phyloP scores from a whole-genome alignment of 2,797 vertebrate species.

The Telmatherina bonti region DNA sequence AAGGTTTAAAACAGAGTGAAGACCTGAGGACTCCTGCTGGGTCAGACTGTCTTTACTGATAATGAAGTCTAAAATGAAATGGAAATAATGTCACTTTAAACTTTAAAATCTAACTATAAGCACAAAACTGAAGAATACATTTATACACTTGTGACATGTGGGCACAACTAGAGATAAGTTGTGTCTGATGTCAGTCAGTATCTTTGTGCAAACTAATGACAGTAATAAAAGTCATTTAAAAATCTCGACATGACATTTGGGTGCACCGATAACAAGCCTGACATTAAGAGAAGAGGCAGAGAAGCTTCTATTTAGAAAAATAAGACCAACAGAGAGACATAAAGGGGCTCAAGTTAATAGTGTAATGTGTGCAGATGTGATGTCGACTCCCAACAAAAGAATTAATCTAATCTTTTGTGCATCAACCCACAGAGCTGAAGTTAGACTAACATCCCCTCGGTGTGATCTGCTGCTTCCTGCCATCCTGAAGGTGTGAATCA shows the following conservation, averaged over 20 bases:
- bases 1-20: background rate
- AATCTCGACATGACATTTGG: conserved; percentile 26
- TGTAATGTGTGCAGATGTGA: conserved; percentile 34
- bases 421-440: conserved; percentile 12
- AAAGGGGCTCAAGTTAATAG: conserved; percentile 14
- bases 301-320: conserved; percentile 21
- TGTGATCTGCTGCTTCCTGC: conserved; percentile 13
- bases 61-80: background rate
- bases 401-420: conserved; percentile 29
- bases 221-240: conserved; percentile 20
- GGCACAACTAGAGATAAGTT: background rate
- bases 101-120: background rate
- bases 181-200: background rate
- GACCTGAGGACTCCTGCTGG: background rate
- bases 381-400: conserved; percentile 34
- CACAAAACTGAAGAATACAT: background rate
- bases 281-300: conserved; percentile 24
- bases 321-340: conserved; percentile 13
- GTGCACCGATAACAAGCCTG: conserved; percentile 31
- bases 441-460: conserved; percentile 19
- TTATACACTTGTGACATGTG: background rate
- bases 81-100: background rate
- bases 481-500: conserved; percentile 24
- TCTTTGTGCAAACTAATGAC: conserved; percentile 24
- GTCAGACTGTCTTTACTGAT: background rate